A percentile compares a stretch with the other conserved stretches of the same genome.
Conservation (phyloP, 2,797 vertebrate species). For the Corythornis leucogaster region DNA sequence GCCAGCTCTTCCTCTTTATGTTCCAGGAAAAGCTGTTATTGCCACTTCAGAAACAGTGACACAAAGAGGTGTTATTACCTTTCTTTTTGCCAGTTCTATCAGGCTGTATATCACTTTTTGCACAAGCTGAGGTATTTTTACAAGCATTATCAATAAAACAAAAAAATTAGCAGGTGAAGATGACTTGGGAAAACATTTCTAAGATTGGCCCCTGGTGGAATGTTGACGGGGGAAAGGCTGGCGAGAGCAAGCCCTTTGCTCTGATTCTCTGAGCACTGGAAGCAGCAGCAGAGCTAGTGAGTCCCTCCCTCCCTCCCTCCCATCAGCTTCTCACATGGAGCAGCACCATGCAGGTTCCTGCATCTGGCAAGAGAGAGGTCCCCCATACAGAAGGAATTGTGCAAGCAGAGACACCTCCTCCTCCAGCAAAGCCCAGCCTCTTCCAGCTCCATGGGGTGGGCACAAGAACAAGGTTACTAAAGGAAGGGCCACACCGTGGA, state of each 20-base stretch:
- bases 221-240: background rate
- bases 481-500: fast-evolving
- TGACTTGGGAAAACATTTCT: background rate
- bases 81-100: background rate
- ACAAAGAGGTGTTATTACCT: background rate
- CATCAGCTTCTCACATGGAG: background rate
- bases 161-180: background rate
- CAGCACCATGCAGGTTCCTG: background rate
- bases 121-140: background rate
- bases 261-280: background rate
- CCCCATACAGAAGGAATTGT: background rate
- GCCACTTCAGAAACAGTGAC: conserved; percentile 47
- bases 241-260: background rate
- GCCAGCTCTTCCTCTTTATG: conserved; percentile 46
- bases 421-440: background rate
- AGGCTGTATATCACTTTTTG: background rate
- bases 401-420: background rate
- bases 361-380: background rate
- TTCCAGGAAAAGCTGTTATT: conserved; percentile 35
- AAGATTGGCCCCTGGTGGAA: background rate
- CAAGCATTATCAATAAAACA: background rate
- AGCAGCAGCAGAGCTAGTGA: background rate
- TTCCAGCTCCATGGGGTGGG: background rate
- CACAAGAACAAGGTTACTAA: background rate
- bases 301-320: background rate